phyloP scores from a whole-genome alignment of 2,888 invertebrate genomes.

The Helleia helle region DNA sequence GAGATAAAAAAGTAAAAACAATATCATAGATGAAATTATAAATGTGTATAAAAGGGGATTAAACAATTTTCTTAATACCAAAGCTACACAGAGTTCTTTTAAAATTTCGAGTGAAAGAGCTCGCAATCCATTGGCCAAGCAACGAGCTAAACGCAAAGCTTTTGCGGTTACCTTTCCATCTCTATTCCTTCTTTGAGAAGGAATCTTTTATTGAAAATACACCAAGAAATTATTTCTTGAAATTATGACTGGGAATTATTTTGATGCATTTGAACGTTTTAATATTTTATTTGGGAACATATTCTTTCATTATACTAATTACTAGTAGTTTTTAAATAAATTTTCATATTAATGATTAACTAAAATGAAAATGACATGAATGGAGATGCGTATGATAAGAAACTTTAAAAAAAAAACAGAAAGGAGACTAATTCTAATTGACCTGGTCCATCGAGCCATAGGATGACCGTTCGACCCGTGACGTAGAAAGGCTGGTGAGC shows the following conservation, averaged over 20 bases:
- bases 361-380: too few species aligned
- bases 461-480: too few species aligned
- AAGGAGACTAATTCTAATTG: too few species aligned
- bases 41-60: slow-evolving; percentile 6
- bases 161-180: slow-evolving; percentile 30
- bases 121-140: slow-evolving; percentile 24
- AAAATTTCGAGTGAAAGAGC: slow-evolving; percentile 20
- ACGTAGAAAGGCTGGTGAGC: too few species aligned
- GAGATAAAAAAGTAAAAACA: too few species aligned
- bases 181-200: slow-evolving; percentile 27
- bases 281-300: neutral
- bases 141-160: slow-evolving; percentile 27
- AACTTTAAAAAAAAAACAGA: too few species aligned
- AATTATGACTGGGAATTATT: slow-evolving; percentile 6
- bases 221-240: slow-evolving; percentile 14
- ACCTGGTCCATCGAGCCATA: too few species aligned
- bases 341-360: too few species aligned
- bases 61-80: slow-evolving; percentile 7
- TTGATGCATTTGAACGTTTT: slow-evolving; percentile 2
- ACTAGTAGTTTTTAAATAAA: too few species aligned
- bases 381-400: too few species aligned
- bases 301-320: too few species aligned
- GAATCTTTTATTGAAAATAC: slow-evolving; percentile 25
- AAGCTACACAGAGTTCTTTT: slow-evolving; percentile 10
- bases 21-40: neutral